These are phyloP conservation scores for Glaucomys volans DNA, from an alignment of 2,113 vertebrate species.

Conservation along the genomic window DNA sequence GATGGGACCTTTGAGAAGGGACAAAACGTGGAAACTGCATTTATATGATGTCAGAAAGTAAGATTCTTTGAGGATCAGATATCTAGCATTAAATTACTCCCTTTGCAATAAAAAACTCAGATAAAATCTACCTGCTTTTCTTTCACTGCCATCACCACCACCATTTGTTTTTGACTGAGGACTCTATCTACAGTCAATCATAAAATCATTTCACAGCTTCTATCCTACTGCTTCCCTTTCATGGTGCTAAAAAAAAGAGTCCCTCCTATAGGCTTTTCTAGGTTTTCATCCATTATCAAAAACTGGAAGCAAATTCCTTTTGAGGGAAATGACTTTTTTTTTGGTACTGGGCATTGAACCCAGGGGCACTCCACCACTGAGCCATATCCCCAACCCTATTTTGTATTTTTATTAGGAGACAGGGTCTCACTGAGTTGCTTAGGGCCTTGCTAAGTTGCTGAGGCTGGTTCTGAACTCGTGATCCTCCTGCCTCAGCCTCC, in stretches of 20 bases:
- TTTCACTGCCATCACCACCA: not conserved
- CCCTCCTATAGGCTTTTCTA: not conserved
- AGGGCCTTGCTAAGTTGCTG: no score
- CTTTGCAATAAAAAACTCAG: conserved; percentile 22
- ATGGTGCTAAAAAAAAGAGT: not conserved
- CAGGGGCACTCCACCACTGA: no score
- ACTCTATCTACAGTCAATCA: not conserved
- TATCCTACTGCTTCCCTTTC: not conserved
- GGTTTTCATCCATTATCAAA: conserved; percentile 36
- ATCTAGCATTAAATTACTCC: not conserved
- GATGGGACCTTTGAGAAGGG: not conserved
- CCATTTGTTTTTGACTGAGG: not conserved
- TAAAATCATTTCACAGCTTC: not conserved
- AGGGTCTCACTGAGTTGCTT: no score
- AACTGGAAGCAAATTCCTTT: not conserved
- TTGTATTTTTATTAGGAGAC: no score
- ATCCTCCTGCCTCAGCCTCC: no score
- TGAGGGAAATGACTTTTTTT: not conserved
- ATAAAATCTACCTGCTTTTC: not conserved
- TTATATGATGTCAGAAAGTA: not conserved
- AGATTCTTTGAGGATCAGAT: not conserved
- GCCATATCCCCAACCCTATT: no score
- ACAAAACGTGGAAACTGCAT: not conserved
- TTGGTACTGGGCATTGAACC: no score
- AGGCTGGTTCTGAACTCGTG: no score